Conservation (phyloP, 2,888 invertebrate genomes). For the Epistrophella euchroma region DNA sequence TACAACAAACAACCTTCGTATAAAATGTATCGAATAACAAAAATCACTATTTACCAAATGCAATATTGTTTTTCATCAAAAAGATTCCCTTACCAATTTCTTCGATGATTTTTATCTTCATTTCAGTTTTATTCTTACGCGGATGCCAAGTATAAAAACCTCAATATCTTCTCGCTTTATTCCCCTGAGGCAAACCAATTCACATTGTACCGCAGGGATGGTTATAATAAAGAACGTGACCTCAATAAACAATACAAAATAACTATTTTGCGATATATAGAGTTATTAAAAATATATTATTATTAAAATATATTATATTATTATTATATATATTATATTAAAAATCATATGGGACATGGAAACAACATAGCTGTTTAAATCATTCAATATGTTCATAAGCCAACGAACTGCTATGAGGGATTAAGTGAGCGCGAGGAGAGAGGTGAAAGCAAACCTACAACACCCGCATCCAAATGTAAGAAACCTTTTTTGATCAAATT, state of each 20-base stretch:
- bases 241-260: constrained; percentile 72
- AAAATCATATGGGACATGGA: constrained; percentile 7
- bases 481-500: not conserved
- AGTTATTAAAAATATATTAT: too few relatives aligned
- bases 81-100: constrained; percentile 33
- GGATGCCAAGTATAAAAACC: constrained; percentile 22
- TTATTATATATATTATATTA: too few relatives aligned
- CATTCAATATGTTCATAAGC: constrained; percentile 71
- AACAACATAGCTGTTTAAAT: constrained; percentile 55
- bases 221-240: constrained; percentile 68
- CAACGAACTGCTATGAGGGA: constrained; percentile 52
- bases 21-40: constrained; percentile 7
- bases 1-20: not conserved
- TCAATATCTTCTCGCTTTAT: constrained; percentile 41
- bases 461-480: not conserved
- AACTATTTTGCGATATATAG: constrained; percentile 55
- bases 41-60: constrained; percentile 41
- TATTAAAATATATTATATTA: too few relatives aligned
- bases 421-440: constrained; percentile 18
- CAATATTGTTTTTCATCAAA: constrained; percentile 54
- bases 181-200: constrained; percentile 60
- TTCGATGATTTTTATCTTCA: constrained; percentile 6
- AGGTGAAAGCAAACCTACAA: not conserved
- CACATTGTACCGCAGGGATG: constrained; percentile 66
- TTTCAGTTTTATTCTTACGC: constrained; percentile 1